Evolutionary conservation across 2,797 vertebrate genomes (phyloP).

Genomic region (Vireo griseus): DNA sequence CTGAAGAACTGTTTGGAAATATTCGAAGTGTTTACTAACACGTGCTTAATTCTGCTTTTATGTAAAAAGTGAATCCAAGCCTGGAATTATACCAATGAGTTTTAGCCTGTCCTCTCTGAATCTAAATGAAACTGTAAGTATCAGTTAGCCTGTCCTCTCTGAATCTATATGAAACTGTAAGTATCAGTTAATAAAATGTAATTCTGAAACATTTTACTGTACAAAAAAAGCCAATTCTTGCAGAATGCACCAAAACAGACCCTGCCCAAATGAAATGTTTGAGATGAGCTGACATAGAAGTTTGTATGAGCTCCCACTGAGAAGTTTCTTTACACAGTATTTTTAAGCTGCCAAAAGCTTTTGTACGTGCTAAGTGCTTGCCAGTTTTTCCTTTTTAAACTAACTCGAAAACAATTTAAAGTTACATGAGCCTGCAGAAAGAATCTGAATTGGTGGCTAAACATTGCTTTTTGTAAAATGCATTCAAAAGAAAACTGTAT

Average conservation of each 20-base stretch:
- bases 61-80: neutral
- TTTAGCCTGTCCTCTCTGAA: neutral
- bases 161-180: neutral
- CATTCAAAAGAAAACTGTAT: conserved; percentile 9
- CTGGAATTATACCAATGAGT: neutral
- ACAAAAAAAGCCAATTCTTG: neutral
- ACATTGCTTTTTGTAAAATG: neutral
- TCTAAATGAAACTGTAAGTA: neutral
- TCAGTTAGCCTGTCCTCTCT: neutral
- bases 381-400: neutral
- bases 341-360: conserved; percentile 38
- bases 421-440: conserved; percentile 27
- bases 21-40: neutral
- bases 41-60: neutral
- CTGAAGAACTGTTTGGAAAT: neutral
- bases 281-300: neutral
- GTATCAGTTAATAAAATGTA: neutral
- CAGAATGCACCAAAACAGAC: neutral
- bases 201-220: neutral
- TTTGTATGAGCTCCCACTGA: conserved; percentile 11
- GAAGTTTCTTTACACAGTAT: conserved; percentile 31
- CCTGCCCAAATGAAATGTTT: neutral
- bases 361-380: neutral
- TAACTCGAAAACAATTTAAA: conserved; percentile 6
- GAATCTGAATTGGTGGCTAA: conserved; percentile 10